phyloP scores from a whole-genome alignment of 2,113 vertebrate genomes.

The Scartelaos histophorus region DNA sequence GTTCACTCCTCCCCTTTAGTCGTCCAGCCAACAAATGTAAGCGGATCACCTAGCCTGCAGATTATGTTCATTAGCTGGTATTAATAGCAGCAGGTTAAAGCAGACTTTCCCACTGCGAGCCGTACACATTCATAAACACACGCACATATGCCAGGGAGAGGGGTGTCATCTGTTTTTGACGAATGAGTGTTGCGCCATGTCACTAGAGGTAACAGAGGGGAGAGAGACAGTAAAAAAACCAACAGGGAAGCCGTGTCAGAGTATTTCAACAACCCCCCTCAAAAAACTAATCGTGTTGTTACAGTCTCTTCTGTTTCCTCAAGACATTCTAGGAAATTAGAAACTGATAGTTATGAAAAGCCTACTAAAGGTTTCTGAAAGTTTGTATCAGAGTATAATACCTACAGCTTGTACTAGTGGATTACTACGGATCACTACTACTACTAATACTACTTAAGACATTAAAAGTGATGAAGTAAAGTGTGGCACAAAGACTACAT shows the following conservation, averaged over 20 bases:
- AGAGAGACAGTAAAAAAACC: slow-evolving; percentile 22
- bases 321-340: too few species aligned
- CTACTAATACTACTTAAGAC: too few species aligned
- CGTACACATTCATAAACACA: slow-evolving; percentile 21
- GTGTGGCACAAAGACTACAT: neutral
- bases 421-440: too few species aligned
- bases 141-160: slow-evolving; percentile 34
- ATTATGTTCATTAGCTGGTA: slow-evolving; percentile 85
- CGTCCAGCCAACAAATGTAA: slow-evolving; percentile 76
- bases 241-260: slow-evolving; percentile 17
- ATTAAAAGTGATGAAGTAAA: too few species aligned
- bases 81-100: slow-evolving; percentile 88
- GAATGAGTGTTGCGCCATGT: slow-evolving; percentile 54
- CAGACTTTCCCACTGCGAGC: slow-evolving; percentile 54
- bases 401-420: too few species aligned
- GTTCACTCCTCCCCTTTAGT: slow-evolving; percentile 51
- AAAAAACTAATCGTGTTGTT: neutral
- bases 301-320: neutral
- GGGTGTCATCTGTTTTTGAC: slow-evolving; percentile 68
- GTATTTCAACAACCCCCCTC: too few species aligned
- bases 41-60: slow-evolving; percentile 83
- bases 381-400: too few species aligned
- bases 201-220: slow-evolving; percentile 27
- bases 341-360: too few species aligned
- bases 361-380: too few species aligned